Percentiles rank a stretch among this genome's conserved stretches.
Evolutionary conservation across 1,140 invertebrate species (phyloP).

Genomic region (Brachionus rubens): DNA sequence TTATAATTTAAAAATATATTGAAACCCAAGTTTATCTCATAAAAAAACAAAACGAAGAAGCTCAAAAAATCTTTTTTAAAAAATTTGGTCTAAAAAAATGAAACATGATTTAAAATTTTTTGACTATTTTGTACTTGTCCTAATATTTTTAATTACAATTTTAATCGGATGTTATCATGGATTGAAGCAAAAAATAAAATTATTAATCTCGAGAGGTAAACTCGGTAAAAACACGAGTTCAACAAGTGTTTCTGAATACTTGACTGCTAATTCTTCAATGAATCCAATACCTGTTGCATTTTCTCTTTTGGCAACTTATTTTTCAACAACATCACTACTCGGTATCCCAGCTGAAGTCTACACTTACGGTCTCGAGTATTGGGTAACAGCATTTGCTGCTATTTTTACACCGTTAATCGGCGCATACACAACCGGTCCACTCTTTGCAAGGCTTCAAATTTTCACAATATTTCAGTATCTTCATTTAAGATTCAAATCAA

Average conservation of each 20-base stretch:
- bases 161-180: constrained; percentile 7
- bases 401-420: not conserved
- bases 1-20: too few species aligned
- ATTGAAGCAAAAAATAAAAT: not conserved
- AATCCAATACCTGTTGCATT: not conserved
- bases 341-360: constrained; percentile 9
- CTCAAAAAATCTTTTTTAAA: too few species aligned
- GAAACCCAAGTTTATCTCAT: too few species aligned
- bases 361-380: not conserved
- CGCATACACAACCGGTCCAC: not conserved
- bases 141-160: not conserved
- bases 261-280: not conserved
- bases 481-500: not conserved
- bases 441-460: not conserved
- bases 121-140: not conserved
- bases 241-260: not conserved
- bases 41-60: too few species aligned
- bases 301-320: not conserved
- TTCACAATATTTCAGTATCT: not conserved
- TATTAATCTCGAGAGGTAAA: not conserved
- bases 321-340: not conserved
- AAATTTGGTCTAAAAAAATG: too few species aligned
- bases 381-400: constrained; percentile 68
- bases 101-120: not conserved
- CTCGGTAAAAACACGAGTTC: not conserved